These are phyloP conservation scores for Poecilia gillii DNA, from an alignment of 2,797 vertebrate genomes.

Conservation along the genomic window DNA sequence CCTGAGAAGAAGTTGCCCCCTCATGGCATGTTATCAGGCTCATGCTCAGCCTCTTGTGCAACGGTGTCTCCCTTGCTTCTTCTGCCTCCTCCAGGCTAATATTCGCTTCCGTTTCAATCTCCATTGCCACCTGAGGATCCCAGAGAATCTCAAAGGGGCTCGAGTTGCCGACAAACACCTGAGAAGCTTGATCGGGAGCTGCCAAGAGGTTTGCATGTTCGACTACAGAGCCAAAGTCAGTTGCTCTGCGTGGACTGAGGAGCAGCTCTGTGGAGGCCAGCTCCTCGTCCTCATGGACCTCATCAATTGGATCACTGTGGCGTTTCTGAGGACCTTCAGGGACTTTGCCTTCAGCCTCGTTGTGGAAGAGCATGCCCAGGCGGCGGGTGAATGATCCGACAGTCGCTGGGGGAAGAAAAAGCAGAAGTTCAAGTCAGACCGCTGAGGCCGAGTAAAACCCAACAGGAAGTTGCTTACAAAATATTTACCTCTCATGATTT, in stretches of 20 bases:
- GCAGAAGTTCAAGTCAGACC: background rate
- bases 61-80: slow-evolving; percentile 74
- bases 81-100: slow-evolving; percentile 77
- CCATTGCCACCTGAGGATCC: slow-evolving; percentile 59
- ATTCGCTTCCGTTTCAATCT: slow-evolving; percentile 63
- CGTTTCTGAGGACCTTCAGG: slow-evolving; percentile 28
- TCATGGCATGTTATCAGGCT: slow-evolving; percentile 81
- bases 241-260: slow-evolving; percentile 38
- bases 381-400: slow-evolving; percentile 77
- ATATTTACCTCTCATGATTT: slow-evolving; percentile 75
- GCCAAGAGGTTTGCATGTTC: slow-evolving; percentile 33
- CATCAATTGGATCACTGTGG: slow-evolving; percentile 28
- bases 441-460: background rate
- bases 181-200: slow-evolving; percentile 32
- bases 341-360: slow-evolving; percentile 57
- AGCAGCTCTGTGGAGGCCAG: slow-evolving; percentile 67
- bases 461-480: background rate
- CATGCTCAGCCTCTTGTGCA: slow-evolving; percentile 80
- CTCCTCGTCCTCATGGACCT: slow-evolving; percentile 37
- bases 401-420: slow-evolving; percentile 64
- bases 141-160: slow-evolving; percentile 72
- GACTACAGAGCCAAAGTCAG: slow-evolving; percentile 30
- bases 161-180: background rate
- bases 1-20: slow-evolving; percentile 61
- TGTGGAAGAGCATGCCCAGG: slow-evolving; percentile 75